Conservation (phyloP, 2,113 vertebrate species). For the Nansenia antarctica region DNA sequence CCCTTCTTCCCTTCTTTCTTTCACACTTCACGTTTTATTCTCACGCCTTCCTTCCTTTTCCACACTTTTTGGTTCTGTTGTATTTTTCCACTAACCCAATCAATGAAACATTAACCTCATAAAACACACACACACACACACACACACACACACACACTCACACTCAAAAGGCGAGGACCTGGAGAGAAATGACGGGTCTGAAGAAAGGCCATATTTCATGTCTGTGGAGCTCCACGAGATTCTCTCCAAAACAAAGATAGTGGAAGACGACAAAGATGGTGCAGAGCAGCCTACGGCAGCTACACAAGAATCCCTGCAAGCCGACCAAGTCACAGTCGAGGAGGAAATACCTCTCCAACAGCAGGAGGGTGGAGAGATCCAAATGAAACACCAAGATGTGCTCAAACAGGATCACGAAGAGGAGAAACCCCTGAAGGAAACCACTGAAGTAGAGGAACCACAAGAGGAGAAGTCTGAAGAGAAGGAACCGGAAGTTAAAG, state of each 20-base stretch:
- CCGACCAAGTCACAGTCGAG: constrained; percentile 51
- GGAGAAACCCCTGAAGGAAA: constrained; percentile 49
- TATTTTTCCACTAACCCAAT: constrained; percentile 56
- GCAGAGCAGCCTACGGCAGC: constrained; percentile 19
- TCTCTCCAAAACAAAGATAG: constrained; percentile 71
- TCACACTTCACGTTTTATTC: constrained; percentile 20
- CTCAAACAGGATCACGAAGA: constrained; percentile 57
- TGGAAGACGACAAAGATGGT: constrained; percentile 57
- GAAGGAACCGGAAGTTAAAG: constrained; percentile 66
- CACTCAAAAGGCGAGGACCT: constrained; percentile 89
- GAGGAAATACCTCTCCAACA: constrained; percentile 62
- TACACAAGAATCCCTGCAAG: not conserved
- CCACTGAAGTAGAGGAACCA: constrained; percentile 25
- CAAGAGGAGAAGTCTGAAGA: constrained; percentile 41
- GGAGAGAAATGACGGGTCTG: constrained; percentile 94
- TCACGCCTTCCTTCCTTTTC: not conserved
- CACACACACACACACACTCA: not conserved
- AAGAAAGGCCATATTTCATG: constrained; percentile 93
- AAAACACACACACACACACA: not conserved
- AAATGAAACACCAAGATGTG: constrained; percentile 56
- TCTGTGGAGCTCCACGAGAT: constrained; percentile 88
- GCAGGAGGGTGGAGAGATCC: constrained; percentile 61
- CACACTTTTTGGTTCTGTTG: constrained; percentile 9
- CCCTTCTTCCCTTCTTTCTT: constrained; percentile 31
- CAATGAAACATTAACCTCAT: constrained; percentile 32